Percentiles rank a stretch among this genome's conserved stretches.
Conservation (phyloP, 2,797 vertebrate species). For the Helostoma temminkii region DNA sequence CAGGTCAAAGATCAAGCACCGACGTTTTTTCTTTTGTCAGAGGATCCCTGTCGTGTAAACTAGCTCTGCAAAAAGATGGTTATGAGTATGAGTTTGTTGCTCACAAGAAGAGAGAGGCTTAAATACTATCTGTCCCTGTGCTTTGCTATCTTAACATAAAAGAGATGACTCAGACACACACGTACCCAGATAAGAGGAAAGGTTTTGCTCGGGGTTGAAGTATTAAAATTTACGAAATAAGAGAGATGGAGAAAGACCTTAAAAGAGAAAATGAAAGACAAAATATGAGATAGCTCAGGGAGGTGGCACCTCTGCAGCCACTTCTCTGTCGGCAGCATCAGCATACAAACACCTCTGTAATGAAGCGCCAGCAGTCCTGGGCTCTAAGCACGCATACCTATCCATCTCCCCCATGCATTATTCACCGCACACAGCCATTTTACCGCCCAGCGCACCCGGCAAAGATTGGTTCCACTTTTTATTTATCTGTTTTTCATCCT, state of each 20-base stretch:
- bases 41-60: slow-evolving; percentile 24
- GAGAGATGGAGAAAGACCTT: slow-evolving; percentile 31
- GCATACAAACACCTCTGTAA: slow-evolving; percentile 82
- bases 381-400: slow-evolving; percentile 78
- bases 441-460: slow-evolving; percentile 75
- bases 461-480: slow-evolving; percentile 85
- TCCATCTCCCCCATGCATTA: slow-evolving; percentile 84
- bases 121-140: slow-evolving; percentile 34
- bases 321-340: slow-evolving; percentile 74
- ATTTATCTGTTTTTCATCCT: slow-evolving; percentile 84
- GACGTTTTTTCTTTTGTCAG: slow-evolving; percentile 16
- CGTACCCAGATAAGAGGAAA: slow-evolving; percentile 12
- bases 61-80: slow-evolving; percentile 6
- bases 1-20: slow-evolving; percentile 42
- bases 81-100: neutral
- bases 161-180: slow-evolving; percentile 28
- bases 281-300: slow-evolving; percentile 64
- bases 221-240: slow-evolving; percentile 47
- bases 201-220: slow-evolving; percentile 23
- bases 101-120: neutral
- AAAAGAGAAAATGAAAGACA: slow-evolving; percentile 63
- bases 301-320: slow-evolving; percentile 68
- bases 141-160: slow-evolving; percentile 34
- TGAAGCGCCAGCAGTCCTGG: slow-evolving; percentile 78
- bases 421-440: slow-evolving; percentile 81